phyloP scores from a whole-genome alignment of 2,113 vertebrate species.

The Manacus vitellinus region DNA sequence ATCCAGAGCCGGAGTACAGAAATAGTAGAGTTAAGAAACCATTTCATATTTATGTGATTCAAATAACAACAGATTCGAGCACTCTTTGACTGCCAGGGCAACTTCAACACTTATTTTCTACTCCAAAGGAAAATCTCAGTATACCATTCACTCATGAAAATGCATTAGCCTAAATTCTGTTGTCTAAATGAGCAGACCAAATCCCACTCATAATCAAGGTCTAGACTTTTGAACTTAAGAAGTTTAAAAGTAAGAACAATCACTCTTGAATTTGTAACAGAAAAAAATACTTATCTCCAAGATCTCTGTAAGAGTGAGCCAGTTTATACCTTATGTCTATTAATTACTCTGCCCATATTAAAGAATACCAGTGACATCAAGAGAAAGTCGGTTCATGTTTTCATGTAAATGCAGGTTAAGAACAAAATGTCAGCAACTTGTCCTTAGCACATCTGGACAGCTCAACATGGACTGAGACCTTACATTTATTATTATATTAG shows the following conservation, averaged over 20 bases:
- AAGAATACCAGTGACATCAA: background rate
- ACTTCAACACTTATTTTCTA: background rate
- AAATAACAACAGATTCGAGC: background rate
- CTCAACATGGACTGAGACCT: background rate
- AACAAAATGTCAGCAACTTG: background rate
- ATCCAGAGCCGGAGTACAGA: background rate
- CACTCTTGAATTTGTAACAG: background rate
- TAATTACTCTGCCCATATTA: background rate
- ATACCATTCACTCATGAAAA: background rate
- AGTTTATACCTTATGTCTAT: background rate
- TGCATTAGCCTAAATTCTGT: background rate
- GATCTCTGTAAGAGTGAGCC: background rate
- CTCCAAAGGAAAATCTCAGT: background rate
- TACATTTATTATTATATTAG: background rate
- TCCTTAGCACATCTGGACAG: background rate
- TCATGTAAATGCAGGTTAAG: background rate
- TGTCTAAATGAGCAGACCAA: background rate
- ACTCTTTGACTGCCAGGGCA: background rate
- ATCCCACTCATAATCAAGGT: background rate
- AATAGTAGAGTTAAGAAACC: background rate
- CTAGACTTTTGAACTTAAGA: background rate
- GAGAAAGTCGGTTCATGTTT: background rate
- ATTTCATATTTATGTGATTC: background rate
- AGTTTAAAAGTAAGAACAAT: background rate
- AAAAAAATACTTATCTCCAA: background rate